phyloP scores from a whole-genome alignment of 2,797 vertebrate species.

The Erpetoichthys calabaricus region DNA sequence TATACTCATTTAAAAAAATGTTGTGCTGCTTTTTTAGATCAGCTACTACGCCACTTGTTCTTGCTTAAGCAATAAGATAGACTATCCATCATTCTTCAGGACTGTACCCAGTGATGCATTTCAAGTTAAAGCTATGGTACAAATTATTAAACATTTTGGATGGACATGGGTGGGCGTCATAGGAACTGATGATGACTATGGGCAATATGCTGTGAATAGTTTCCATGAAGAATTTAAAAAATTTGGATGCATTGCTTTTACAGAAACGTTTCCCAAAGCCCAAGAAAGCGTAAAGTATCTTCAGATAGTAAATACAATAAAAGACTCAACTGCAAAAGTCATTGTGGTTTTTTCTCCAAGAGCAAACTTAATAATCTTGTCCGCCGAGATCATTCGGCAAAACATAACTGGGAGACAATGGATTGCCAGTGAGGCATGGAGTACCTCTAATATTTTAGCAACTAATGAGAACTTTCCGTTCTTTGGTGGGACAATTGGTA shows the following conservation, averaged over 20 bases:
- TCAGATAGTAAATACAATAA: constrained; percentile 25
- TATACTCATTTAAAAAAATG: background rate
- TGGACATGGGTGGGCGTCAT: constrained; percentile 34
- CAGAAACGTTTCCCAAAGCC: constrained; percentile 25
- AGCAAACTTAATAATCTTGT: constrained; percentile 28
- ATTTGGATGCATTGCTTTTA: constrained; percentile 29
- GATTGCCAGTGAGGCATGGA: constrained; percentile 37
- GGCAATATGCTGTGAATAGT: constrained; percentile 24
- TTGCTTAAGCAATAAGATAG: constrained; percentile 26
- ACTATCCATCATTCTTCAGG: constrained; percentile 33
- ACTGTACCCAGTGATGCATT: constrained; percentile 30
- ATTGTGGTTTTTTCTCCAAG: constrained; percentile 30
- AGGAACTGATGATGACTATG: constrained; percentile 27
- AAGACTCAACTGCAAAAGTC: constrained; percentile 24
- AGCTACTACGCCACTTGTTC: constrained; percentile 33
- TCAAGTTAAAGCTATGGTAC: constrained; percentile 26
- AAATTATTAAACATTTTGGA: constrained; percentile 23
- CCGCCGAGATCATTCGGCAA: constrained; percentile 26
- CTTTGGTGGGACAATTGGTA: constrained; percentile 29
- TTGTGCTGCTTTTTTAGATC: constrained; percentile 17
- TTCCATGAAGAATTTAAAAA: constrained; percentile 22
- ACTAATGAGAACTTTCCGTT: constrained; percentile 20
- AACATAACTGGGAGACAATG: constrained; percentile 33
- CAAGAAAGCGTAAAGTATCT: constrained; percentile 17
- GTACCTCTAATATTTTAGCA: constrained; percentile 30